A percentile compares a stretch with the other conserved stretches of the same genome.
phyloP scores from a whole-genome alignment of 2,113 vertebrate genomes.

The western clawed frog (Xenopus tropicalis) region DNA sequence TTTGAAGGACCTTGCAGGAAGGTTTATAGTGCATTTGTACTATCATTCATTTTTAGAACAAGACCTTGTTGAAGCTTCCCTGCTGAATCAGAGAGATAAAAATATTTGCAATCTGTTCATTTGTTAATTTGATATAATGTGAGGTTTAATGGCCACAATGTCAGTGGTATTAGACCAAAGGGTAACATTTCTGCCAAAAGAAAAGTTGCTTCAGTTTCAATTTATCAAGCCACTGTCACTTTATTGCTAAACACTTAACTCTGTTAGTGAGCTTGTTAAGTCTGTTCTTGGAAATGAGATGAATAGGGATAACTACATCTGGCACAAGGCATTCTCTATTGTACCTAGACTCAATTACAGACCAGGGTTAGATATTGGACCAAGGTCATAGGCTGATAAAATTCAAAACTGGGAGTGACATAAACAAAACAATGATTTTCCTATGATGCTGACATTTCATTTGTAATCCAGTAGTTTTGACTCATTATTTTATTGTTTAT shows the following conservation, averaged over 20 bases:
- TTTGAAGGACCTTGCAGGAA: not conserved
- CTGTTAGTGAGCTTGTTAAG: conserved; percentile 51
- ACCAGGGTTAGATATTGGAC: conserved; percentile 47
- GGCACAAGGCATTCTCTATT: conserved; percentile 48
- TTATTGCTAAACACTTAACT: conserved; percentile 44
- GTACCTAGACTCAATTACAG: conserved; percentile 52
- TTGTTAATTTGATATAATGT: conserved; percentile 49
- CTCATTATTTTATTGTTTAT: conserved; percentile 62
- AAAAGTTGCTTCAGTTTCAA: conserved; percentile 56
- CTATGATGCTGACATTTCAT: conserved; percentile 47
- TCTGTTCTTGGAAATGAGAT: conserved; percentile 48
- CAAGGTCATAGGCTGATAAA: conserved; percentile 42
- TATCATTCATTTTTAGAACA: conserved; percentile 10
- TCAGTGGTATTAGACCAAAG: conserved; percentile 58
- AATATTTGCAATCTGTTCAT: conserved; percentile 52
- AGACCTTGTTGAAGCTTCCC: conserved; percentile 34
- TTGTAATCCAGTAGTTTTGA: conserved; percentile 55
- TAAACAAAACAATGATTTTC: conserved; percentile 48
- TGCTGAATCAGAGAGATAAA: conserved; percentile 48
- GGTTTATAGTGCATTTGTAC: not conserved
- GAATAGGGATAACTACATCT: conserved; percentile 47
- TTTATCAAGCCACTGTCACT: conserved; percentile 55
- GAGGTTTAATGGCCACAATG: conserved; percentile 46
- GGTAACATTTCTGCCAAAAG: conserved; percentile 53
- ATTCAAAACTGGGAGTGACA: conserved; percentile 49